Base-by-base conservation (phyloP, 2,113 vertebrate genomes). In the Melanocharis versteri region DNA sequence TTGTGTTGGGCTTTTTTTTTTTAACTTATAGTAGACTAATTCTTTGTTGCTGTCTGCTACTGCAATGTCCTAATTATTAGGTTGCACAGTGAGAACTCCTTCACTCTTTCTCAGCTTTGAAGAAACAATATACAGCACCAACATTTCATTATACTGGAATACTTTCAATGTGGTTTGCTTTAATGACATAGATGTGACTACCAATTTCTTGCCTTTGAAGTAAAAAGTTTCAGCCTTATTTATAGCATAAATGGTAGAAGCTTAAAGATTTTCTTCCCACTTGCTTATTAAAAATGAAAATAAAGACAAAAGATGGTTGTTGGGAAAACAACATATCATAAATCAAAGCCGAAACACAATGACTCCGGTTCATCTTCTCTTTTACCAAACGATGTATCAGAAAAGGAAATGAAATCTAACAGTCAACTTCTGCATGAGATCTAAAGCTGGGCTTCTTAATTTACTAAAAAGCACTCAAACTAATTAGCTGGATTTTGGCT, bases 41-140 rank as follows among this genome's bases (percentile, higher is more conserved):
- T 93, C 58, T 88, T 88, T 78, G 42, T 66, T 89, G 45, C 60
- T 83, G 56, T 77, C 89, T 95, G 58, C 80, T 71, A 26, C 64
- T 89, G 83, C 62, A 72, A 61, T 26, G 71, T 86, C 88, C 53
- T 86, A 93, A 92, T 94, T 87, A 93, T 39, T 66, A 84, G 24
- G 77, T 35, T 91, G 72, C 45, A 71, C n/a, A 72, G 57, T 23
- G 9, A 94, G 81, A 95, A 79, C 31, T 89, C 62, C 66, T 73
- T 81, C 47, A 40, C 37, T 94, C 48, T 68, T 88, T 90, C 83
- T 68, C 89, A 79, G 65, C 83, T 94, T 89, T 93, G 84, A 96
- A 94, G 65, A 79, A 84, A 76, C 35, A 72, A 58, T 44, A 51
- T 16, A 44, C 2, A 92, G 65, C 33, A 66, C 21, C 33, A 96